These are phyloP conservation scores for Itoplectis maculator DNA, from an alignment of 2,888 invertebrate genomes.

Conservation along the genomic window DNA sequence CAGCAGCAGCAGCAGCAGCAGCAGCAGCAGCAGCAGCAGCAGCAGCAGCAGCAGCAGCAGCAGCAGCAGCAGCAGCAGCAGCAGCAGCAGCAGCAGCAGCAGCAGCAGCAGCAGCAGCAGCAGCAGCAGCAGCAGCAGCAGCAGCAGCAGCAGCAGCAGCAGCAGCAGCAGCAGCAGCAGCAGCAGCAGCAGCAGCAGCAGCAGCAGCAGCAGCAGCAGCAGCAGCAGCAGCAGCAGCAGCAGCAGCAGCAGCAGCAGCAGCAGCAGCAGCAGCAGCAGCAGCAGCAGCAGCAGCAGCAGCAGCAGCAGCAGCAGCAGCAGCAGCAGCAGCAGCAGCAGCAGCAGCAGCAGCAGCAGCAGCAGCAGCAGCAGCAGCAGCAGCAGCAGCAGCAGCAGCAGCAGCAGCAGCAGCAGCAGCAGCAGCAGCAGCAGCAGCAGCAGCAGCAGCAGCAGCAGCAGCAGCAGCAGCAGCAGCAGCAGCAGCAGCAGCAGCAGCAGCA, in stretches of 20 bases:
- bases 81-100: slow-evolving; percentile 40
- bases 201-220: slow-evolving; percentile 40
- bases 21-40: slow-evolving; percentile 40
- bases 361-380: slow-evolving; percentile 30
- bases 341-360: slow-evolving; percentile 14
- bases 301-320: slow-evolving; percentile 30
- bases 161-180: slow-evolving; percentile 14
- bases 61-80: slow-evolving; percentile 30
- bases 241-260: slow-evolving; percentile 30
- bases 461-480: slow-evolving; percentile 14
- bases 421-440: slow-evolving; percentile 30
- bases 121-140: slow-evolving; percentile 30
- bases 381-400: slow-evolving; percentile 40
- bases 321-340: slow-evolving; percentile 40
- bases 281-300: slow-evolving; percentile 14
- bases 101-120: slow-evolving; percentile 14
- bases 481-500: slow-evolving; percentile 30
- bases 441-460: slow-evolving; percentile 40
- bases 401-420: slow-evolving; percentile 14
- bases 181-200: slow-evolving; percentile 30
- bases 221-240: slow-evolving; percentile 14
- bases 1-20: slow-evolving; percentile 30
- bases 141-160: slow-evolving; percentile 40
- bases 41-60: slow-evolving; percentile 14
- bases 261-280: slow-evolving; percentile 40